Evolutionary conservation across 2,113 vertebrate genomes (phyloP), one percentile per base, ranked within the genome.

Genomic region (Dasyprocta punctata): DNA sequence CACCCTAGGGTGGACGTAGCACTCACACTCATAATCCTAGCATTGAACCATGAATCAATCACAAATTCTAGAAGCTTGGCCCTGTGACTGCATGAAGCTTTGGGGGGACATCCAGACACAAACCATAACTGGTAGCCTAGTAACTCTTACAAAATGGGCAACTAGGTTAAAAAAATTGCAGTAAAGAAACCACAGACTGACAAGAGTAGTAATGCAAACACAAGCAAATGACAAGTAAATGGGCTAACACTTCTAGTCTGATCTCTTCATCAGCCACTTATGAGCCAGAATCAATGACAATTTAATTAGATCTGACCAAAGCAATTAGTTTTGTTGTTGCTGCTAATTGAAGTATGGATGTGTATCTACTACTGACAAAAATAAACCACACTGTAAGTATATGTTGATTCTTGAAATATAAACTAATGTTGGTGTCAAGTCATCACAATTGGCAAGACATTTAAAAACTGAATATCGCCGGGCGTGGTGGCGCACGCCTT

Each of bases 281-380:
- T 12, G 87, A 95, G 17, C 41, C 44, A 87, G 89, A 94, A 89
- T 33, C 63, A 90, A 67, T 73, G 78, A 83, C 4, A 93, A 80
- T 49, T 97, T 73, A 93, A 95, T 96, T 60, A 96, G 52, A 83
- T 86, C 36, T 52, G 75, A 80, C 61, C n/a, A 81, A 2, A 69
- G 47, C 24, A 93, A 92, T 41, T 86, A 17, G 2, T 60, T 36
- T 19, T 44, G 7, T 8, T 56, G 4, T 3, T 54, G 30, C 38
- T 89, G 19, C 82, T 90, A 90, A 91, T 0, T 86, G 26, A 94
- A 97, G 95, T 61, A 86, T 24, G n/a, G 73, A 77, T 81, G n/a
- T 75, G 33, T 85, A 44, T 30, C 6, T 30, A 41, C 17, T 20
- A 41, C 0, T 20, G 47, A 63, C 38, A 89, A 87, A 94, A 20